Evolutionary conservation across 2,797 vertebrate genomes (phyloP).

Genomic region (Acropternis orthonyx): DNA sequence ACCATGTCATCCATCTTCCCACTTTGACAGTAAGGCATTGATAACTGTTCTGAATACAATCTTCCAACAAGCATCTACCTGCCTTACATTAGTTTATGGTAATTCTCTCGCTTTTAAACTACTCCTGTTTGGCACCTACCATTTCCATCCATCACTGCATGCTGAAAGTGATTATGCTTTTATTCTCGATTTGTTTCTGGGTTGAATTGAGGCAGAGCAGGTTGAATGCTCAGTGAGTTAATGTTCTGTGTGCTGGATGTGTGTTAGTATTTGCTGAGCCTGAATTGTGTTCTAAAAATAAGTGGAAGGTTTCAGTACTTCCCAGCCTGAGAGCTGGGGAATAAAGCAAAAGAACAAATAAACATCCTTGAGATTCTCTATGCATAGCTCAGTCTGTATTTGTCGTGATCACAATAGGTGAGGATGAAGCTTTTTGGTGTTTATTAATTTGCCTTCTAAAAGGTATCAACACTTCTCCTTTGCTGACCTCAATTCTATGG

Average conservation of each 20-base stretch:
- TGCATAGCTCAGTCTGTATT: background rate
- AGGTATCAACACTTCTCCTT: background rate
- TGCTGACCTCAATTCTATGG: background rate
- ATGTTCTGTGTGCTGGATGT: background rate
- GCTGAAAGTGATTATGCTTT: constrained; percentile 11
- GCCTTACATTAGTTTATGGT: background rate
- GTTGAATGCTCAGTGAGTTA: constrained; percentile 2
- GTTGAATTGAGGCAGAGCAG: background rate
- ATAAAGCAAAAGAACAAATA: background rate
- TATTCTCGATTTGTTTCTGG: constrained; percentile 24
- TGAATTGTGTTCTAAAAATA: background rate
- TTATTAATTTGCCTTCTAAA: background rate
- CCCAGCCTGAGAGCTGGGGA: background rate
- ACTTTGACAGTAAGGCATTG: constrained; percentile 12
- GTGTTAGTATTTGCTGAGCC: background rate
- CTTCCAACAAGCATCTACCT: background rate
- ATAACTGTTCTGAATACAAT: constrained; percentile 16
- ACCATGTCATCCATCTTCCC: background rate
- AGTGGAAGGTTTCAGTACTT: background rate
- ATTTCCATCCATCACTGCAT: constrained; percentile 12
- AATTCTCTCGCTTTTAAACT: background rate
- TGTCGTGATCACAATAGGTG: background rate
- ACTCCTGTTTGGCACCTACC: background rate
- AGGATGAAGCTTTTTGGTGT: background rate
- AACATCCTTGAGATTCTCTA: background rate